Evolutionary conservation across 2,797 vertebrate genomes (phyloP).

Genomic region (Arrhamphus sclerolepis): DNA sequence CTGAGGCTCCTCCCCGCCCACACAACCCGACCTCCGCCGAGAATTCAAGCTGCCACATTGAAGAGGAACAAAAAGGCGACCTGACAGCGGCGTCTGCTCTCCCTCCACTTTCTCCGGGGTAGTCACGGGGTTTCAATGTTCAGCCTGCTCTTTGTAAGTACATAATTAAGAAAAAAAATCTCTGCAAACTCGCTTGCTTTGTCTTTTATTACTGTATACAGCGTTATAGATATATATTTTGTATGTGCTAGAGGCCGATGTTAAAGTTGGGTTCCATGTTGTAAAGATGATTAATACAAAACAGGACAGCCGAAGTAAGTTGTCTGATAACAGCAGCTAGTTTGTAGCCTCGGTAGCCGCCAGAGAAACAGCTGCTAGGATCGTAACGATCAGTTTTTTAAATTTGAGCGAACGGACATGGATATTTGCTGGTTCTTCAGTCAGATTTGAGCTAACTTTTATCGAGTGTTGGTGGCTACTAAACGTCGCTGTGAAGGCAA

Average conservation of each 20-base stretch:
- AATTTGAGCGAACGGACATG: not conserved
- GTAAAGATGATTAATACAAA: slow-evolving; percentile 20
- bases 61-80: slow-evolving; percentile 81
- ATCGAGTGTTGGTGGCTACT: not conserved
- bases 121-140: slow-evolving; percentile 88
- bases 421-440: not conserved
- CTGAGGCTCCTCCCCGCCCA: slow-evolving; percentile 70
- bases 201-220: not conserved
- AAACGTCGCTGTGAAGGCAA: slow-evolving; percentile 32
- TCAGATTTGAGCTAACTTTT: not conserved
- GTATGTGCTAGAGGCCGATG: not conserved
- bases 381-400: not conserved
- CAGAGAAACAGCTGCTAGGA: slow-evolving; percentile 1
- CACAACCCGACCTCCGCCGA: slow-evolving; percentile 59
- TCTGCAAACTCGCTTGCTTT: not conserved
- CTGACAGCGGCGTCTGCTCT: slow-evolving; percentile 72
- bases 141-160: slow-evolving; percentile 86
- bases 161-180: not conserved
- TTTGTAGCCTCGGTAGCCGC: slow-evolving; percentile 52
- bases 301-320: slow-evolving; percentile 38
- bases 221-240: too few species aligned
- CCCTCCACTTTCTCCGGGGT: slow-evolving; percentile 82
- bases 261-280: slow-evolving; percentile 5
- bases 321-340: slow-evolving; percentile 11
- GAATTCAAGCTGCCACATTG: slow-evolving; percentile 73